Evolutionary conservation across 2,888 invertebrate species (phyloP).

Genomic region (Clitarchus hookeri): DNA sequence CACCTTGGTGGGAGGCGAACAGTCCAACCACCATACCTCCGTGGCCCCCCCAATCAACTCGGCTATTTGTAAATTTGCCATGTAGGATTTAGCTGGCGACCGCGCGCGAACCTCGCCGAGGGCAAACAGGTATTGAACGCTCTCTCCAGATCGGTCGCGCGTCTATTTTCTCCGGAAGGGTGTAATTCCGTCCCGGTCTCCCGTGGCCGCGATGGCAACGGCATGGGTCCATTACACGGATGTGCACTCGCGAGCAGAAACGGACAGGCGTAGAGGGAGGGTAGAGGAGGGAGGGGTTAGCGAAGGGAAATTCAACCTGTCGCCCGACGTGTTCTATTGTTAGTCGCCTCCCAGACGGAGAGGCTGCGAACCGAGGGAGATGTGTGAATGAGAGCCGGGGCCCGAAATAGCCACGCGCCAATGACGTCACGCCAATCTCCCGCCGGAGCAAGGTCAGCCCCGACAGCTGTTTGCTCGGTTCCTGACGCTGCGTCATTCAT

Average conservation of each 20-base stretch:
- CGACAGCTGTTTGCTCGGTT: constrained; percentile 6
- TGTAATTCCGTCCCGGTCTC: background rate
- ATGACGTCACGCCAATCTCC: constrained; percentile 5
- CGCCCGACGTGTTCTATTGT: background rate
- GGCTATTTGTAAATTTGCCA: too few relatives aligned
- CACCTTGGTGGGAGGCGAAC: too few relatives aligned
- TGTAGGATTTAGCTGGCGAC: too few relatives aligned
- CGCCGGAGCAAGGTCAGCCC: background rate
- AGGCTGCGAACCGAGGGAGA: background rate
- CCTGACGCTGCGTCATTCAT: background rate
- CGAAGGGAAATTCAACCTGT: background rate
- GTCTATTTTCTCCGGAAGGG: background rate
- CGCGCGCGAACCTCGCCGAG: too few relatives aligned
- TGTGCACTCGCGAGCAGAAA: background rate
- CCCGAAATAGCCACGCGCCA: background rate
- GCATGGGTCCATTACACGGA: background rate
- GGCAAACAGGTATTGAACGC: too few relatives aligned
- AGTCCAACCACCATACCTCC: too few relatives aligned
- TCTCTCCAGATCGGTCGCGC: background rate
- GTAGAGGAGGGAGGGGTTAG: background rate
- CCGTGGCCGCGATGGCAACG: background rate
- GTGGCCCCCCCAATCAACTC: too few relatives aligned
- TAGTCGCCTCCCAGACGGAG: background rate
- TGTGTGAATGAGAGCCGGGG: background rate
- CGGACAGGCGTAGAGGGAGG: background rate